A percentile compares a stretch with the other conserved stretches of the same genome.
These are phyloP conservation scores for Neostethus bicornis DNA, from an alignment of 2,797 vertebrate species.

Conservation along the genomic window DNA sequence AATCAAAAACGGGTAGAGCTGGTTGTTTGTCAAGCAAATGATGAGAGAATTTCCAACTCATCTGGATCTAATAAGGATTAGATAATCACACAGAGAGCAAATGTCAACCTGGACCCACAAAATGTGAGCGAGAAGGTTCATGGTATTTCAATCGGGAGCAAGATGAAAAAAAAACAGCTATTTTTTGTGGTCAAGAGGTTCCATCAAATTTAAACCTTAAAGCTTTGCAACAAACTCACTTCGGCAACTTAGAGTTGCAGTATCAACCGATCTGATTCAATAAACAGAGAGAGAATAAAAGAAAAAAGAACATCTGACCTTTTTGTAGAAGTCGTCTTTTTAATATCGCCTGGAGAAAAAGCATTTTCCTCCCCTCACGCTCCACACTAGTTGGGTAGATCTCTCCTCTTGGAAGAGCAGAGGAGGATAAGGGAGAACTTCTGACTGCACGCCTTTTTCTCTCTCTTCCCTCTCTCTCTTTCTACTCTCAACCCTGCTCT, in stretches of 20 bases:
- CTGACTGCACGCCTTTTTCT: slow-evolving; percentile 5
- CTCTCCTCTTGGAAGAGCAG: slow-evolving; percentile 54
- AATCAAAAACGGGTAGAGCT: too few species aligned
- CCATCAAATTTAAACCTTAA: background rate
- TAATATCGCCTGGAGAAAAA: slow-evolving; percentile 82
- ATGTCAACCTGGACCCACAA: too few species aligned
- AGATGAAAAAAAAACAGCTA: background rate
- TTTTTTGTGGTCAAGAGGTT: too few species aligned
- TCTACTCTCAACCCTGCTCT: slow-evolving; percentile 10
- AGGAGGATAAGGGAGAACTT: slow-evolving; percentile 53
- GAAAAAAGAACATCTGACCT: slow-evolving; percentile 54
- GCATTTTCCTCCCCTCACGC: slow-evolving; percentile 68
- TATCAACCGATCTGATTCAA: background rate
- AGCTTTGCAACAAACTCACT: background rate
- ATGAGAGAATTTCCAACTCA: too few species aligned
- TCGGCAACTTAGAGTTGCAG: slow-evolving; percentile 5
- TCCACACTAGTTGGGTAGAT: slow-evolving; percentile 40
- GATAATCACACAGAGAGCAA: too few species aligned
- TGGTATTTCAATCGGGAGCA: too few species aligned
- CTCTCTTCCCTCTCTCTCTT: slow-evolving; percentile 21
- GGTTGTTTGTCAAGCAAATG: too few species aligned
- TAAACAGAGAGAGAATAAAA: background rate
- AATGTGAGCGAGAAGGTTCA: too few species aligned
- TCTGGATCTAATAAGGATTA: too few species aligned
- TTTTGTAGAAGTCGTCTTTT: slow-evolving; percentile 78